Evolutionary conservation across 2,797 vertebrate genomes (phyloP).

Genomic region (Lepus townsendii): DNA sequence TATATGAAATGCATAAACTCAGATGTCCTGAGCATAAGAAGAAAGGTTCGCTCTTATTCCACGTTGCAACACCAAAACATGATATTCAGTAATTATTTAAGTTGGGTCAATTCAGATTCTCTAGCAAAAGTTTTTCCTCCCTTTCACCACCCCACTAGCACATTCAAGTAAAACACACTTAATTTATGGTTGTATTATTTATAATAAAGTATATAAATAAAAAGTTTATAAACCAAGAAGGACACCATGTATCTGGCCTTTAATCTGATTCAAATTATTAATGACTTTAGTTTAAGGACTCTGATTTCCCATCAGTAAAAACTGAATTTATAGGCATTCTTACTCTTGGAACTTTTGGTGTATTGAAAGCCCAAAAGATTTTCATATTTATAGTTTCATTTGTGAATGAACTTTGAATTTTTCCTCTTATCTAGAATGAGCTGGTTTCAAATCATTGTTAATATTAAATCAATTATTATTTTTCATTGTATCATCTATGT

Average conservation of each 20-base stretch:
- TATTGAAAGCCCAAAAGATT: neutral
- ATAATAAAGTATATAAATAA: neutral
- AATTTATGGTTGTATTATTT: conserved; percentile 51
- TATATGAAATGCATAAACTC: conserved; percentile 57
- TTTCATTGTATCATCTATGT: conserved; percentile 59
- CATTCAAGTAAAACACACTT: conserved; percentile 24
- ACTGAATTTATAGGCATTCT: neutral
- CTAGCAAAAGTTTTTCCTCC: neutral
- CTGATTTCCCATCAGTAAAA: neutral
- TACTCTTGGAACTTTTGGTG: neutral
- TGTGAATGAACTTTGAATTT: conserved; percentile 38
- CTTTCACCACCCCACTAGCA: conserved; percentile 18
- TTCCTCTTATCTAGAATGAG: neutral
- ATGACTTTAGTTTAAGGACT: neutral
- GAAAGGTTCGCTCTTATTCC: conserved; percentile 38
- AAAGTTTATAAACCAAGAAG: conserved; percentile 5
- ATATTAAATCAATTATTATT: conserved; percentile 19
- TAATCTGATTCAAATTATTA: conserved; percentile 35
- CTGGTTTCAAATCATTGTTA: conserved; percentile 47
- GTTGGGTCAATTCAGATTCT: neutral
- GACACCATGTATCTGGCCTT: neutral
- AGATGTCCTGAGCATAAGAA: neutral
- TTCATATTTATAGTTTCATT: conserved; percentile 37
- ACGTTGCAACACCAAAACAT: neutral
- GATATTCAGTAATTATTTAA: conserved; percentile 29